Evolutionary conservation across 2,888 invertebrate species (phyloP), one percentile per base, ranked within the genome.

Genomic region (Pseudoips prasinana): DNA sequence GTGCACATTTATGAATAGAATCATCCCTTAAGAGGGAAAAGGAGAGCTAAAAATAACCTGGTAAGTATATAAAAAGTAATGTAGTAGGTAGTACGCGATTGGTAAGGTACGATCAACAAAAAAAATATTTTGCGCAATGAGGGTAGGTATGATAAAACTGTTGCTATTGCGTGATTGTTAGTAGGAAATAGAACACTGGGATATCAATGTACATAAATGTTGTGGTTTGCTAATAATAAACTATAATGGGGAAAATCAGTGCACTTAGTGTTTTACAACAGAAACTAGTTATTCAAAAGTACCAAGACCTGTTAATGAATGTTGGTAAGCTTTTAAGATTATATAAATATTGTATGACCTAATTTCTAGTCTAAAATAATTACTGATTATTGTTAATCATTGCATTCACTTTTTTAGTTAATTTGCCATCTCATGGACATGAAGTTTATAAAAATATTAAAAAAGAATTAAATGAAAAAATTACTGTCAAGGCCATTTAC

Each of bases 401-500:
- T 23, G 23, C 23, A 23, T 23, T 23, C 23, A 8, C 8, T 5
- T 23, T 23, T 23, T 23, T 23, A 23, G 8, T 23, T 23, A 23
- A 23, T 23, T 23, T 8, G 23, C 9, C 23, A 23, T 23, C 23
- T 23, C 23, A 4, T 23, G 23, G 23, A 23, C 23, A 23, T 23
- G 23, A 23, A 10, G 25, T 25, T 25, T 10, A 25, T 8, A 25
- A 25, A 25, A 25, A 25, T 25, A 25, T 25, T 25, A 25, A 25
- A 25, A 25, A 25, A 25, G 10, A 10, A 25, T 25, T 25, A 25
- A 25, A 25, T 25, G 25, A 25, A 7, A 25, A 25, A 25, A 25
- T 25, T 10, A 10, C 25, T 27, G 27, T 18, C 18, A 27, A 18
- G 27, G 27, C 27, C 27, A 18, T 26, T 14, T 26, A 26, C 25